Evolutionary conservation across 2,113 vertebrate species (phyloP).

Genomic region (Ctenomys sociabilis): DNA sequence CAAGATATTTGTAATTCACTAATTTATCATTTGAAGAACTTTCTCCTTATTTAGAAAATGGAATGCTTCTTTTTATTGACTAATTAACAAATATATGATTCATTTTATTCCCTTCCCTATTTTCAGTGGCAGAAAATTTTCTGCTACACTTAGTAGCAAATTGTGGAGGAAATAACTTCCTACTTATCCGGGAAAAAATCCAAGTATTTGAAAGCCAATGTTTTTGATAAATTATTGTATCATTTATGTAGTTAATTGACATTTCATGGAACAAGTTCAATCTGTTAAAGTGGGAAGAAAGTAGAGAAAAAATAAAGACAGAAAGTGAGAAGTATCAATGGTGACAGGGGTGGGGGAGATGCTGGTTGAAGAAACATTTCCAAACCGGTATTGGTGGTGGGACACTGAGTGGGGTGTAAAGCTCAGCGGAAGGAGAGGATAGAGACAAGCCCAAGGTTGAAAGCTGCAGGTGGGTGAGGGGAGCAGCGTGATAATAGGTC

Average conservation of each 20-base stretch:
- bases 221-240: neutral
- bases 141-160: conserved; percentile 23
- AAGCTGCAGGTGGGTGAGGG: neutral
- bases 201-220: neutral
- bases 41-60: conserved; percentile 30
- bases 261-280: neutral
- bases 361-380: neutral
- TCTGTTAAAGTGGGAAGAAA: neutral
- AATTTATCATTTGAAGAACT: conserved; percentile 44
- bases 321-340: neutral
- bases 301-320: neutral
- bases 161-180: conserved; percentile 27
- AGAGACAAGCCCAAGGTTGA: neutral
- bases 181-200: neutral
- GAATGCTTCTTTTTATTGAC: conserved; percentile 43
- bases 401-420: neutral
- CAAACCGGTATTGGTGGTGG: neutral
- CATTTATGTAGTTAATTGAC: neutral
- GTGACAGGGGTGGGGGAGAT: no score
- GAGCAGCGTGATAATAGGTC: no score
- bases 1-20: conserved; percentile 31
- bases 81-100: conserved; percentile 64
- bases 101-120: conserved; percentile 56
- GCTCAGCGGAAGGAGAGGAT: no score
- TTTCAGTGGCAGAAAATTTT: conserved; percentile 11